phyloP scores from a whole-genome alignment of 2,797 vertebrate species.

The Chromis chromis region DNA sequence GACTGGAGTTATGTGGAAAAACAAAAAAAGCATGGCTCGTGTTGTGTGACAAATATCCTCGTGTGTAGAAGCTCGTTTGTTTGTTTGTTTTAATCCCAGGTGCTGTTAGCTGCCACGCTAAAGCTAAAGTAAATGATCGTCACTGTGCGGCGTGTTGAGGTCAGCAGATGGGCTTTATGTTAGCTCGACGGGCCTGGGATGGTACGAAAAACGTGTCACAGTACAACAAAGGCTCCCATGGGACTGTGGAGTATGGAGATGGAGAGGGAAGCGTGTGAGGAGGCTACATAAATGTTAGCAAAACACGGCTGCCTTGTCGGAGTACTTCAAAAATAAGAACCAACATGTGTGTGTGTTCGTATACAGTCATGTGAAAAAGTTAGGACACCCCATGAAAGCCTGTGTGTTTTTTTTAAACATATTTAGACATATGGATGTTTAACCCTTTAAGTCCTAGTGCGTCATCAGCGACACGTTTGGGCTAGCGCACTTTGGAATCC shows the following conservation, averaged over 20 bases:
- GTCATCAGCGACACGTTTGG: too few species aligned
- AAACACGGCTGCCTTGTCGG: conserved; percentile 19
- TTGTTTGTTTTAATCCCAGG: background rate
- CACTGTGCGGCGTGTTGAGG: conserved; percentile 38
- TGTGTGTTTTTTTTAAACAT: too few species aligned
- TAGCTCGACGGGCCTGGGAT: conserved; percentile 62
- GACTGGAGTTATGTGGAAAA: conserved; percentile 65
- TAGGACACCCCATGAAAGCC: too few species aligned
- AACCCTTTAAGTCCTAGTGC: too few species aligned
- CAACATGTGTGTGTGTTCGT: conserved; percentile 7
- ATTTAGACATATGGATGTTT: too few species aligned
- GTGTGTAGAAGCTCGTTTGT: background rate
- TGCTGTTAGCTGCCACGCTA: background rate
- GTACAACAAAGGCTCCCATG: conserved; percentile 78
- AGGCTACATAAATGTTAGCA: conserved; percentile 27
- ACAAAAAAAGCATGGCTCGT: conserved; percentile 58
- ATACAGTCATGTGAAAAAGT: too few species aligned
- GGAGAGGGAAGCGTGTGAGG: conserved; percentile 59
- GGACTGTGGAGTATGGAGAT: conserved; percentile 65
- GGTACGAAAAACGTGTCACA: conserved; percentile 68
- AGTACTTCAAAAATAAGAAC: background rate
- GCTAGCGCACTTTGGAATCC: too few species aligned
- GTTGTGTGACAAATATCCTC: conserved; percentile 26
- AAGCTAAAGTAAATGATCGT: conserved; percentile 17
- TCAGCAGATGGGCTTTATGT: conserved; percentile 65